Conservation (phyloP, 2,797 vertebrate species). For the Phaenicophaeus curvirostris region DNA sequence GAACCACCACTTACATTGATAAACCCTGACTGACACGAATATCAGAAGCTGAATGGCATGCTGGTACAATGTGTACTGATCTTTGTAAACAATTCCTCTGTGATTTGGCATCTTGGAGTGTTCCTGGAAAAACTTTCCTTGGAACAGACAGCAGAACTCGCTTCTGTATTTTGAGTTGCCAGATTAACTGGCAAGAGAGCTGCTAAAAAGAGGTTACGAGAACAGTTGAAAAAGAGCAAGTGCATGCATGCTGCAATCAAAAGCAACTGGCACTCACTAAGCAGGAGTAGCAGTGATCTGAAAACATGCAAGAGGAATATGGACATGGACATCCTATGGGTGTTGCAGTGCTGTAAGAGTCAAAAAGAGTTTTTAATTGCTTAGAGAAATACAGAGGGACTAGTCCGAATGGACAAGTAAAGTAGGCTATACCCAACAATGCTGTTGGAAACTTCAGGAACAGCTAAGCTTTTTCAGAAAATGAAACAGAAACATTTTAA, state of each 20-base stretch:
- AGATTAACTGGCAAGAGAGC: slow-evolving; percentile 36
- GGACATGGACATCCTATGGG: neutral
- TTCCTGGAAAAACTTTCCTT: slow-evolving; percentile 14
- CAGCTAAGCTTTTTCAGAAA: slow-evolving; percentile 9
- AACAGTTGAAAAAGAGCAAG: slow-evolving; percentile 47
- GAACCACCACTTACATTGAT: neutral
- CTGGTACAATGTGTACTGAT: neutral
- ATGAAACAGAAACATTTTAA: slow-evolving; percentile 3
- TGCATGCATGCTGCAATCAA: neutral
- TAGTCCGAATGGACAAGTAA: neutral
- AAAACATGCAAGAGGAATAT: neutral
- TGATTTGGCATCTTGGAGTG: neutral
- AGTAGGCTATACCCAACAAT: neutral
- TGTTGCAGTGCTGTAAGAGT: neutral
- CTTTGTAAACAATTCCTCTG: neutral
- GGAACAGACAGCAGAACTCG: neutral
- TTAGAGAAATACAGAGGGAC: neutral
- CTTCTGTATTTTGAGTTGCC: slow-evolving; percentile 20
- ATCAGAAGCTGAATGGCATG: neutral
- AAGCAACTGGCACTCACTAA: neutral
- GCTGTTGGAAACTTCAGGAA: neutral
- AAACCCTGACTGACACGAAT: neutral
- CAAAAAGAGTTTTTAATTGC: neutral
- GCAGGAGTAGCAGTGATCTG: neutral
- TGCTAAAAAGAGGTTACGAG: slow-evolving; percentile 11